Evolutionary conservation across 2,797 vertebrate genomes (phyloP), one percentile per base, ranked within the genome.

Genomic region (Cryptoprocta ferox): DNA sequence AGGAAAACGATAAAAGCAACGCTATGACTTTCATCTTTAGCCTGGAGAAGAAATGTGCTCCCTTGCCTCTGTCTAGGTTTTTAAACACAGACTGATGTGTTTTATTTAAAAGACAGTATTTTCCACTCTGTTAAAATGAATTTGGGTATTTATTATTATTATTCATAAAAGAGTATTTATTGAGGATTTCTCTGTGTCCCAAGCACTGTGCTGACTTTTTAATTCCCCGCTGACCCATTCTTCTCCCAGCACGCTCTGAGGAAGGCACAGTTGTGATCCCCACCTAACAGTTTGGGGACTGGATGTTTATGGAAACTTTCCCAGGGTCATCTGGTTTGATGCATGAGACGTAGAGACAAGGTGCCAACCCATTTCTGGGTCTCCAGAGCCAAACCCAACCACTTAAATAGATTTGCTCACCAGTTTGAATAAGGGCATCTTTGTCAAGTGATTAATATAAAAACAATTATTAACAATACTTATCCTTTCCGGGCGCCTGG

Each of bases 171-270:
- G 65, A n/a, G 13, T 1, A 4, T 21, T 4, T 82, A 9, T 1
- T 16, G 48, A 61, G 59, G 66, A 2, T 39, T 68, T 82, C 28
- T 85, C 42, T 81, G 53, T 24, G 13, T 73, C 42, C 32, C 81
- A 30, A 15, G 21, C 42, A 12, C 50, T 45, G 21, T 75, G 28
- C 32, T 45, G 24, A 5, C 61, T 30, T 70, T 35, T 73, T 63
- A 6, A 11, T 9, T 1, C 18, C 53, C 11, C 0, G 1, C 12
- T 16, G 1, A 15, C 13, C 65, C 10, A 1, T 2, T 3, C 8
- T 16, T 26, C 1, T 2, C 15, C 59, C 70, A 32, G 28, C 39
- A 6, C 37, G 16, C 82, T 28, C 1, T 1, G 56, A 66, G 63
- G 83, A 48, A 6, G 50, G 42, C 56, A 39, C 21, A 2, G 1